Conservation (phyloP, 2,113 vertebrate species). For the Saguinus imperator region DNA sequence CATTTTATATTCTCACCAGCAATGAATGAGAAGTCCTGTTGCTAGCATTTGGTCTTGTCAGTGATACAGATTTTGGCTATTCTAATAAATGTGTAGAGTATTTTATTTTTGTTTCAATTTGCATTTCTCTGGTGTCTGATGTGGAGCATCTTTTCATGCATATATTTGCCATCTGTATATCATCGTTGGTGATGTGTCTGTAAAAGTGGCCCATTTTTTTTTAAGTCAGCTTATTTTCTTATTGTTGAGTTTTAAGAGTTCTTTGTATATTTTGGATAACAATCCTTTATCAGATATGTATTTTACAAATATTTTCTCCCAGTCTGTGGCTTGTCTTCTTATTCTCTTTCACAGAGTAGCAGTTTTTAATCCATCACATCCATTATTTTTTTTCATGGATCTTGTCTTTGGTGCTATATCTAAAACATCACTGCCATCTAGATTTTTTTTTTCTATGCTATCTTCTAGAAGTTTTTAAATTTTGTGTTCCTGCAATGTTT, state of each 20-base stretch:
- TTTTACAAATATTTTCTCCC: not conserved
- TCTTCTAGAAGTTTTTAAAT: not conserved
- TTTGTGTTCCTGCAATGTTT: not conserved
- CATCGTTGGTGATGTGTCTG: not conserved
- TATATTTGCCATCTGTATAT: not conserved
- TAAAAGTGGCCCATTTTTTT: not conserved
- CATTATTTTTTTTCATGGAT: not conserved
- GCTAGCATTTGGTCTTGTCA: not conserved
- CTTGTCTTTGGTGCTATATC: not conserved
- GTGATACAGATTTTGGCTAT: not conserved
- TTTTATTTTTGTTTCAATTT: not conserved
- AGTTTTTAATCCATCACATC: not conserved
- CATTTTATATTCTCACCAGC: not conserved
- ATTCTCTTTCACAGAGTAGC: not conserved
- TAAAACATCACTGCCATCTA: not conserved
- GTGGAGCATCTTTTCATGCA: not conserved
- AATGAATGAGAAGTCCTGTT: not conserved
- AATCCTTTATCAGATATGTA: not conserved
- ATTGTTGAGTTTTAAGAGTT: not conserved
- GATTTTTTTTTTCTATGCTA: no score
- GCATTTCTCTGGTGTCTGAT: not conserved
- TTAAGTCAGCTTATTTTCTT: not conserved
- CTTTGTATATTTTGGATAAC: not conserved
- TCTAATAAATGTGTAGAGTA: not conserved
- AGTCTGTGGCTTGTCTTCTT: not conserved